Evolutionary conservation across 23 tunicate genomes (phyloP).

Genomic region (Oikopleura vanhoeffeni): DNA sequence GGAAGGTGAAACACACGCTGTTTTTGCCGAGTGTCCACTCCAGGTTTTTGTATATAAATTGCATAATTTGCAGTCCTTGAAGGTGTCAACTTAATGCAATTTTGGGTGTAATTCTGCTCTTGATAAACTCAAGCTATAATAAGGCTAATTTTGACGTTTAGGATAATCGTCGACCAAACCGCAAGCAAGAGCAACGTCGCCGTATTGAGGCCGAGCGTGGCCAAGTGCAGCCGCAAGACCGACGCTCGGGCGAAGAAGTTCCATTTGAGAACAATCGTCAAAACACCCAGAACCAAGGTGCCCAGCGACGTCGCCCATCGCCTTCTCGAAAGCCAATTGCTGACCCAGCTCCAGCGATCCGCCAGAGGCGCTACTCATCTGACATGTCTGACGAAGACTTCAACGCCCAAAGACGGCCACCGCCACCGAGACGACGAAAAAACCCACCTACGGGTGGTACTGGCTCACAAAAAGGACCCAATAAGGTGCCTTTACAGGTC

Average conservation of each 20-base stretch:
- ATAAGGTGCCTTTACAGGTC: constrained; percentile 1
- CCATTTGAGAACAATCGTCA: neutral
- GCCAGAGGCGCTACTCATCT: neutral
- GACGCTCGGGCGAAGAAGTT: neutral
- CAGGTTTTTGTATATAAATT: no score
- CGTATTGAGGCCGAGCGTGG: neutral
- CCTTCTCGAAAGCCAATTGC: neutral
- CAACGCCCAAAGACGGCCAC: neutral
- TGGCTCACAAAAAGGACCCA: neutral
- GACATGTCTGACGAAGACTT: constrained; percentile 1
- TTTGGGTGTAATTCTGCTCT: no score
- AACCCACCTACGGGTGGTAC: neutral
- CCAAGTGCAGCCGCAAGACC: no score
- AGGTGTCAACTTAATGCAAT: no score
- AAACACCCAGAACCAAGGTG: neutral
- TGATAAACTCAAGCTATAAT: no score
- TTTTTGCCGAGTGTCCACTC: no score
- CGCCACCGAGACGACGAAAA: constrained; percentile 8
- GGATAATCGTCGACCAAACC: neutral
- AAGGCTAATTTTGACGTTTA: neutral
- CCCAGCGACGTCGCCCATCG: constrained; percentile 5
- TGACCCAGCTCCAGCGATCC: constrained; percentile 7
- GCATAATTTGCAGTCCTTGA: no score
- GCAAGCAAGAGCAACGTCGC: constrained; percentile 6
- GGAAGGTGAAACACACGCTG: no score